Percentiles rank a stretch among this genome's conserved stretches.
These are phyloP conservation scores for Sussaba pulchella DNA, from an alignment of 2,888 invertebrate species.

Conservation along the genomic window DNA sequence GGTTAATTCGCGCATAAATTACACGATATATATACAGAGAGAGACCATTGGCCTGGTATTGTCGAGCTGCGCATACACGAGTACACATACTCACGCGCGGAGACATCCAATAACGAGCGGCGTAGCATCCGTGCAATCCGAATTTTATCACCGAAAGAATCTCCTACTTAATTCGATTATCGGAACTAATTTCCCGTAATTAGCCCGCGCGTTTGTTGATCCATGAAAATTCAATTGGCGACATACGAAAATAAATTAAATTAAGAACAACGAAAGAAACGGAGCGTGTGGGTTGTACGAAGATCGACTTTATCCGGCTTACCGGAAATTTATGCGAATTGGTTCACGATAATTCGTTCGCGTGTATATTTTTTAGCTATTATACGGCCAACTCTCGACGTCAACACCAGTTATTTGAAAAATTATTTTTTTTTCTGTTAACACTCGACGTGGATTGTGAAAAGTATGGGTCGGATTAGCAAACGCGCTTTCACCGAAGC, in stretches of 20 bases:
- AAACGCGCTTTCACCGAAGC: constrained; percentile 46
- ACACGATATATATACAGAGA: constrained; percentile 48
- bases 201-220: neutral
- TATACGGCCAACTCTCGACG: neutral
- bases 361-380: neutral
- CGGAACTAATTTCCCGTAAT: neutral
- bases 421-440: constrained; percentile 7
- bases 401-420: neutral
- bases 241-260: constrained; percentile 17
- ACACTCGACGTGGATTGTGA: constrained; percentile 44
- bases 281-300: neutral
- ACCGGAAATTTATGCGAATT: constrained; percentile 9
- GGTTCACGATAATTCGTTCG: neutral
- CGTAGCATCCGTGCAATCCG: neutral
- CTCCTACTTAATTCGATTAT: constrained; percentile 15
- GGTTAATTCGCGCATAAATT: constrained; percentile 80
- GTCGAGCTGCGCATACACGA: neutral
- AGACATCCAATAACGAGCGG: neutral
- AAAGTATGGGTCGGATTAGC: constrained; percentile 48
- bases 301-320: neutral
- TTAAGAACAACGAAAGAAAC: neutral
- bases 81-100: neutral
- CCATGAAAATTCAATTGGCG: constrained; percentile 1
- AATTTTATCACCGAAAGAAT: constrained; percentile 19
- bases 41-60: constrained; percentile 35